Conservation (phyloP, 2,113 vertebrate species). For the Prionailurus bengalensis region DNA sequence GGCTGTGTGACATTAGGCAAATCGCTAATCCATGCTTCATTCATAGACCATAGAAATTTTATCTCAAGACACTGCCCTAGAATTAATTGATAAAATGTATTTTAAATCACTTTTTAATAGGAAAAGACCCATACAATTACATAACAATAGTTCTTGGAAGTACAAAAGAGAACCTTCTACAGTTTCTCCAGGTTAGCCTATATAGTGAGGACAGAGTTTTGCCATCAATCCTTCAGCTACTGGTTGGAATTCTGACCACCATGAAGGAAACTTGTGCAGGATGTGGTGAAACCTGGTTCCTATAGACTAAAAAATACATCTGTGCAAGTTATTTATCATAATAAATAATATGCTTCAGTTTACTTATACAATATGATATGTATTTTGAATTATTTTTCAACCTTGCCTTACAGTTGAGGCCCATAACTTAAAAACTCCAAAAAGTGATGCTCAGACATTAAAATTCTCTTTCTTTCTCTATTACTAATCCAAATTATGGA, state of each 20-base stretch:
- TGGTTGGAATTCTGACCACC: background rate
- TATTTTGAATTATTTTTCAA: conserved; percentile 27
- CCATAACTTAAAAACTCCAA: background rate
- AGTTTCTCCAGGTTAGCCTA: background rate
- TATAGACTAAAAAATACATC: background rate
- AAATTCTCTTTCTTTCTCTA: background rate
- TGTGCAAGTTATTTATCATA: background rate
- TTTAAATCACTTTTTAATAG: conserved; percentile 8
- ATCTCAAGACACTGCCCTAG: background rate
- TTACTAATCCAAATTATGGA: background rate
- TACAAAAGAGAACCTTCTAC: background rate
- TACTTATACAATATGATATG: background rate
- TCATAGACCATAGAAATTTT: background rate
- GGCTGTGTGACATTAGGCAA: background rate
- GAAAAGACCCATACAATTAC: background rate
- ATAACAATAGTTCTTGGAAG: background rate
- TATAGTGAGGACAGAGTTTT: background rate
- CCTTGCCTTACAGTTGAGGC: conserved; percentile 2
- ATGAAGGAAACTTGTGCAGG: background rate
- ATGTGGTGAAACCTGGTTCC: background rate
- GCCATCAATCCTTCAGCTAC: background rate
- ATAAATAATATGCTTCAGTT: background rate
- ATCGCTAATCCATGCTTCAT: background rate
- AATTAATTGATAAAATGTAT: background rate
- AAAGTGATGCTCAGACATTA: background rate